phyloP scores from a whole-genome alignment of 1,140 invertebrate species.

The Lepidurus packardi region DNA sequence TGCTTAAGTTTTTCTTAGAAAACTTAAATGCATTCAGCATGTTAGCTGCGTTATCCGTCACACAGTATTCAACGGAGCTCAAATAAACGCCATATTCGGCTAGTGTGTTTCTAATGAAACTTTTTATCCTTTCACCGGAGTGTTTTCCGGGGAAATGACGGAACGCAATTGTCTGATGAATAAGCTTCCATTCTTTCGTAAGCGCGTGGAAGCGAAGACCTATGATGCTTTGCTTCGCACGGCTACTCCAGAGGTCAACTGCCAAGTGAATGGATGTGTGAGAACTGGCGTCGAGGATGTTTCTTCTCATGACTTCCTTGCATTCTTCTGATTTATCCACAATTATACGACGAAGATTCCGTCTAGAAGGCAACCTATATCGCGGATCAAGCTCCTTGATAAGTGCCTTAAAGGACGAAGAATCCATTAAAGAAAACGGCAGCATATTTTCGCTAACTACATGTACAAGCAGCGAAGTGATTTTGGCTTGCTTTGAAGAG shows the following conservation, averaged over 20 bases:
- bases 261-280: not conserved
- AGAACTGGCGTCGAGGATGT: not conserved
- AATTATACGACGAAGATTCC: not conserved
- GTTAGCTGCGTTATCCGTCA: constrained; percentile 22
- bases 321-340: not conserved
- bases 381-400: not conserved
- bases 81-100: constrained; percentile 19
- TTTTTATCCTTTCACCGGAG: constrained; percentile 10
- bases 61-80: not conserved
- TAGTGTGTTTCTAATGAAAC: not conserved
- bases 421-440: not conserved
- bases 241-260: constrained; percentile 21
- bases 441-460: not conserved
- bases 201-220: constrained; percentile 6
- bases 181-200: not conserved
- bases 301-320: not conserved
- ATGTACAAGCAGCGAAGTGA: not conserved
- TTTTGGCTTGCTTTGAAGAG: not conserved
- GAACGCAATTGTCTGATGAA: not conserved
- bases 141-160: constrained; percentile 4
- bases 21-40: constrained; percentile 20
- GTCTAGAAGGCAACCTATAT: not conserved
- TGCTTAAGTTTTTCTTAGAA: not conserved
- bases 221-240: constrained; percentile 12
- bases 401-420: not conserved